Evolutionary conservation across 2,888 invertebrate species (phyloP), one percentile per base, ranked within the genome.

Genomic region (Heliconius ismenius): DNA sequence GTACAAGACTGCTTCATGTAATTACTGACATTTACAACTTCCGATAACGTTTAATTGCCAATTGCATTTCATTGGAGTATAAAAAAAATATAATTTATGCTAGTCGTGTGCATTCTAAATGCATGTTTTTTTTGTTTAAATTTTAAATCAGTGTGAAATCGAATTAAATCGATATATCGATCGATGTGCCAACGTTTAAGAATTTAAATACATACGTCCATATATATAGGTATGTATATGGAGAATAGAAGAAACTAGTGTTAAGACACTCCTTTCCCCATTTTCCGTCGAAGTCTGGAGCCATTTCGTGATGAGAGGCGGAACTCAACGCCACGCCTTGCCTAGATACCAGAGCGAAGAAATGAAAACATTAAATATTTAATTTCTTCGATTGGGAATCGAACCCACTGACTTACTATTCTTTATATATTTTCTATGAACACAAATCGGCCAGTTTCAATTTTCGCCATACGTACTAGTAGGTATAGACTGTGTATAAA

Each of bases 11-110:
- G 83, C 81, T 79, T 83, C 81, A 86, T 85, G 85, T 89, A 90
- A 91, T 90, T 90, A 88, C 88, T 86, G 67, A 73, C 82, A 84
- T 82, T 86, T 87, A 85, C 86, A 87, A 83, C 83, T 79, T 78
- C 79, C 85, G 90, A 91, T 90, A 90, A 87, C 88, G 88, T 85
- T 88, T 87, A 87, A 90, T 89, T 87, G 84, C 82, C 84, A 79
- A 65, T 75, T 77, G 72, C 75, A 69, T 76, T 78, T 70, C 39
- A 63, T 70, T 54, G 63, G 58, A 70, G 70, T 64, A 75, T 58
- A 13, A 75, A 64, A 69, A 32, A 49, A n/a, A 75, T 75, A 70
- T 75, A 75, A 75, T 70, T 75, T 64, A 75, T 75, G 69, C 69
- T 18, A 62, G 43, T 75, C 21, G n/a, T 39, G 26, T 68, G 39